Evolutionary conservation across 53 echinoderm and acorn worm genomes (phyloP), one percentile per base, ranked within the genome.

Genomic region (Apostichopus leukothele): DNA sequence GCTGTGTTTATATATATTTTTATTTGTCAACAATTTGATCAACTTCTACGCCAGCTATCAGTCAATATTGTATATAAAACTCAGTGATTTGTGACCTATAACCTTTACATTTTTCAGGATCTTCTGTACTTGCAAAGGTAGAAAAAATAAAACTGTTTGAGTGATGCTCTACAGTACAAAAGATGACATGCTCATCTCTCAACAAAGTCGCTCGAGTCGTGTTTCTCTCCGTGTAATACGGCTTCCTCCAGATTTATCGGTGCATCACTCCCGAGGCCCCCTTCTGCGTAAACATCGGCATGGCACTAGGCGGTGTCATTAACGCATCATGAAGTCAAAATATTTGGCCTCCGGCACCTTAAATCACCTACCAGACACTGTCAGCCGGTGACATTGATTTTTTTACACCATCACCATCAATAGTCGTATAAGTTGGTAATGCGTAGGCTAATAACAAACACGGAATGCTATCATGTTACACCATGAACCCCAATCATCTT

Each of bases 281-380:
- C 59, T 54, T 20, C 55, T 55, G 54, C 57, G 81, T 81, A 81
- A 81, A 81, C 81, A 81, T 81, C 59, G 55, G 54, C 81, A 54
- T 59, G 59, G 81, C 53, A 59, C 39, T 54, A 81, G 55, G 54
- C 81, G 23, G 55, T 81, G 81, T 81, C 81, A 54, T 52, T 55
- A 57, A 59, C 22, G 16, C 81, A 81, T 9, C 54, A 22, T 52
- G 11, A 54, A 18, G 57, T 81, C 81, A 81, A 81, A 79, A 81
- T 81, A 81, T 81, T 81, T 81, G 81, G 81, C 81, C 81, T 81
- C 19, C 54, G 25, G 59, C 81, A 55, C 81, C 54, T 81, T 81
- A 81, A 81, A 81, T 81, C 81, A 81, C 53, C 59, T 81, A 81
- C 54, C 60, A 53, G 59, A 81, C 81, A 81, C 55, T 81, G 81